A percentile compares a stretch with the other conserved stretches of the same genome.
phyloP scores from a whole-genome alignment of 2,113 vertebrate genomes.

The Petromus typicus region DNA sequence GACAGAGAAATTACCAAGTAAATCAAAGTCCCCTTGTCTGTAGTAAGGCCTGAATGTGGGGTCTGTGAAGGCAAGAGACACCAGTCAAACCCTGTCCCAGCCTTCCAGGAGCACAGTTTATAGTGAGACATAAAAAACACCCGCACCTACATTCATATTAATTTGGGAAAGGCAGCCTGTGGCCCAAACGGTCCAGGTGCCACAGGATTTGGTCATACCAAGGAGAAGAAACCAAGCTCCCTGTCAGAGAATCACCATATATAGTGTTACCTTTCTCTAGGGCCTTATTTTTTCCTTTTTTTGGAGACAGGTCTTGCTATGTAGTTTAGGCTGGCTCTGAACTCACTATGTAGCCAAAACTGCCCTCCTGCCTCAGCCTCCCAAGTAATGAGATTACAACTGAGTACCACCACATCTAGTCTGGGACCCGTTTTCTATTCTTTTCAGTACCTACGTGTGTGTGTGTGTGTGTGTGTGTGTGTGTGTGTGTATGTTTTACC shows the following conservation, averaged over 20 bases:
- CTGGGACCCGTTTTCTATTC: neutral
- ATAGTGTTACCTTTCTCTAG: neutral
- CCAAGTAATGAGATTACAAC: neutral
- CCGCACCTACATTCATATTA: slow-evolving; percentile 31
- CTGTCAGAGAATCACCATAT: neutral
- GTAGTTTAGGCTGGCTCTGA: neutral
- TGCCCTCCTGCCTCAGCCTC: neutral
- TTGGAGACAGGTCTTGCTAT: neutral
- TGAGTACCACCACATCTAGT: neutral
- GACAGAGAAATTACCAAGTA: slow-evolving; percentile 18
- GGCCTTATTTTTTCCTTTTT: neutral
- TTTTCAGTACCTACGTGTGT: neutral
- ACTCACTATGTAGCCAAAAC: neutral
- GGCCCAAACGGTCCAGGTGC: neutral
- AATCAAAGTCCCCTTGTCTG: neutral
- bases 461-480: neutral
- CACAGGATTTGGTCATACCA: neutral
- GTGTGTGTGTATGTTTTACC: neutral
- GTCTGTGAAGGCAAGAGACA: slow-evolving; percentile 6
- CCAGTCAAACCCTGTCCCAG: neutral
- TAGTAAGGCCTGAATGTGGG: neutral
- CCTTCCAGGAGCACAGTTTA: neutral
- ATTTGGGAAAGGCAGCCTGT: neutral
- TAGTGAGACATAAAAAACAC: slow-evolving; percentile 16
- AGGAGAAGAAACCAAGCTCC: neutral